These are phyloP conservation scores for Trichopoda pennipes DNA, from an alignment of 2,888 invertebrate species.

Conservation along the genomic window DNA sequence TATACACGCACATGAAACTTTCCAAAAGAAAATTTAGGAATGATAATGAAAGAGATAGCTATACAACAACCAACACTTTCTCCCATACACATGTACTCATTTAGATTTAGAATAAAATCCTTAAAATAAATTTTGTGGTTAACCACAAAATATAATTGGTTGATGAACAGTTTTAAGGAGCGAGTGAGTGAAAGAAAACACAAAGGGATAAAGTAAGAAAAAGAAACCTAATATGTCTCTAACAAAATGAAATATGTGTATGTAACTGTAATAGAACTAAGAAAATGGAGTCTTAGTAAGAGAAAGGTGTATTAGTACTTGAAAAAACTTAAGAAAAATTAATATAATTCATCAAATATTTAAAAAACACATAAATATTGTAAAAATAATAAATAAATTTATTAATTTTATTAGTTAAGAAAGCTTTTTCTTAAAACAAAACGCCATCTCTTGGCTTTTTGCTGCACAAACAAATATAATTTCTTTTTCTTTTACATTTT, in stretches of 20 bases:
- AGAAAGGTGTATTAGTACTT: not conserved
- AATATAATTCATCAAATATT: not conserved
- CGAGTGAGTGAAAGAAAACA: slow-evolving; percentile 66
- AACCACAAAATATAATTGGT: slow-evolving; percentile 82
- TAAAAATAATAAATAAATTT: not conserved
- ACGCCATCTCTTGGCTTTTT: slow-evolving; percentile 68
- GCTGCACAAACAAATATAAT: slow-evolving; percentile 1
- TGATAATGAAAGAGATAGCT: slow-evolving; percentile 45
- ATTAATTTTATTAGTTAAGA: not conserved
- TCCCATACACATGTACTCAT: slow-evolving; percentile 9
- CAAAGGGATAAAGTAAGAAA: slow-evolving; percentile 10
- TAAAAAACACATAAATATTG: not conserved
- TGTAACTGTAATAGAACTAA: slow-evolving; percentile 29
- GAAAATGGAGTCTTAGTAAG: slow-evolving; percentile 53
- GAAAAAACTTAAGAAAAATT: not conserved
- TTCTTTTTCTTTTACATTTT: not conserved
- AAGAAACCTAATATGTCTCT: slow-evolving; percentile 15
- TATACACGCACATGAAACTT: slow-evolving; percentile 23
- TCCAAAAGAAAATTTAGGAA: slow-evolving; percentile 39
- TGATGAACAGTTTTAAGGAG: slow-evolving; percentile 68
- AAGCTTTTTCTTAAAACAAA: slow-evolving; percentile 57
- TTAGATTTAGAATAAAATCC: slow-evolving; percentile 42
- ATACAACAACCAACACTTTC: slow-evolving; percentile 29
- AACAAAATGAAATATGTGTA: no score
- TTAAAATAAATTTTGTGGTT: slow-evolving; percentile 81